Evolutionary conservation across 1,140 invertebrate genomes (phyloP).

Genomic region (Harpegnathos saltator): DNA sequence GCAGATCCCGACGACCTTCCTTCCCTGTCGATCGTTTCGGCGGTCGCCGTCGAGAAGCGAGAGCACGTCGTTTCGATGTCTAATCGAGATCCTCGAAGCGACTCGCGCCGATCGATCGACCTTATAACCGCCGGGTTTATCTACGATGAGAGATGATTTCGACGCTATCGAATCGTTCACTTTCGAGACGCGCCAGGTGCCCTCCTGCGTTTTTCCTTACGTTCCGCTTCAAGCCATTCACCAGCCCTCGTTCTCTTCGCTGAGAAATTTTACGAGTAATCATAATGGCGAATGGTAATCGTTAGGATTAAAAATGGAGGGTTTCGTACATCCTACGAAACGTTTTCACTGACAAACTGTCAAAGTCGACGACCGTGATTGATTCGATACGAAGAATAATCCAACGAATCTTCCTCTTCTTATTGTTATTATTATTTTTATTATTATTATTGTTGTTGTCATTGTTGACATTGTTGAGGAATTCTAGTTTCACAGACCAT

Average conservation of each 20-base stretch:
- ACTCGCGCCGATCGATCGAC: neutral
- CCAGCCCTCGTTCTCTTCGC: neutral
- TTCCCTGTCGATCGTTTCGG: conserved; percentile 26
- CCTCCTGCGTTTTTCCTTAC: neutral
- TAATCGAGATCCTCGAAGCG: conserved; percentile 25
- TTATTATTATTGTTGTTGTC: too few species aligned
- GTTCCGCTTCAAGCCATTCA: neutral
- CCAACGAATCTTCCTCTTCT: too few species aligned
- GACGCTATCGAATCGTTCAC: conserved; percentile 4
- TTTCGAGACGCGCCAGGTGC: neutral
- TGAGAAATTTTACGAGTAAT: neutral
- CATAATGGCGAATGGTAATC: neutral
- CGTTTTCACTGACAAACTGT: too few species aligned
- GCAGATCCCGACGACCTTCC: neutral
- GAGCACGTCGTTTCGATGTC: neutral
- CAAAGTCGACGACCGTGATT: too few species aligned
- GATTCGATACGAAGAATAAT: too few species aligned
- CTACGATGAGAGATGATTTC: neutral
- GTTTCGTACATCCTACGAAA: too few species aligned
- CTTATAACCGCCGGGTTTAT: neutral
- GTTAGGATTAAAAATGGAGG: too few species aligned
- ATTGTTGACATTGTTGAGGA: too few species aligned
- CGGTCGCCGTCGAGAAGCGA: neutral
- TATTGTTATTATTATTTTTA: too few species aligned
- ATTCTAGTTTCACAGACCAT: too few species aligned